These are phyloP conservation scores for Drosophila anomalipes DNA, from an alignment of 2,888 invertebrate genomes.

Conservation along the genomic window DNA sequence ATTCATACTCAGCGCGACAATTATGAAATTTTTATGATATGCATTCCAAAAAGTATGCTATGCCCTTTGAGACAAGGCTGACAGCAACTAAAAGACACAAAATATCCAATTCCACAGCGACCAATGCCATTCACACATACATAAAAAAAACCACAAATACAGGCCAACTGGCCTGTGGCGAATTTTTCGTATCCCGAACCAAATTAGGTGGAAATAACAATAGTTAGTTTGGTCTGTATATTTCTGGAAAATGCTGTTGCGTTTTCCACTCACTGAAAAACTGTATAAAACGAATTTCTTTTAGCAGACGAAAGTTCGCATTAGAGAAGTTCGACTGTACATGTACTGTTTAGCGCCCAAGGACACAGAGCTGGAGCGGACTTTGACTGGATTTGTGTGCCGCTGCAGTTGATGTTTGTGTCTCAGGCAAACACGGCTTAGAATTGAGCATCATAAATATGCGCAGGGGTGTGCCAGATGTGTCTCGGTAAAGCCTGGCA, in stretches of 20 bases:
- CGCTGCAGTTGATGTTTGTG: constrained; percentile 21
- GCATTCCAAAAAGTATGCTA: constrained; percentile 58
- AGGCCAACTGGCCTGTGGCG: background rate
- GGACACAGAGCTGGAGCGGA: constrained; percentile 37
- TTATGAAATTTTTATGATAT: constrained; percentile 75
- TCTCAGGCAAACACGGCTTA: constrained; percentile 29
- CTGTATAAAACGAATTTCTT: background rate
- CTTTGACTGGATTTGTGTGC: constrained; percentile 26
- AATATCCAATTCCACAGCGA: constrained; percentile 38
- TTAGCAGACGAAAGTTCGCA: background rate
- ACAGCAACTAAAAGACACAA: constrained; percentile 38
- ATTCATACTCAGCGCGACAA: constrained; percentile 40
- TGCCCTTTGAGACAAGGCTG: constrained; percentile 53
- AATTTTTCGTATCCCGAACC: background rate
- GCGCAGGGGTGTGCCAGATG: constrained; percentile 12
- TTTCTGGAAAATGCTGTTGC: background rate
- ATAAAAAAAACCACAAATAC: constrained; percentile 14
- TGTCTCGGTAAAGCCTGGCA: background rate
- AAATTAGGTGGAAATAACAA: background rate
- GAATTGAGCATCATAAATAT: constrained; percentile 41
- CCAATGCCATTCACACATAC: constrained; percentile 11
- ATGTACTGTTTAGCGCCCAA: constrained; percentile 25
- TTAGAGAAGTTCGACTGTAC: constrained; percentile 6
- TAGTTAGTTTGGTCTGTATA: background rate
- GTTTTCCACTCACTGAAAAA: background rate